These are phyloP conservation scores for Solenopsis invicta DNA, from an alignment of 1,140 invertebrate species.

Conservation along the genomic window DNA sequence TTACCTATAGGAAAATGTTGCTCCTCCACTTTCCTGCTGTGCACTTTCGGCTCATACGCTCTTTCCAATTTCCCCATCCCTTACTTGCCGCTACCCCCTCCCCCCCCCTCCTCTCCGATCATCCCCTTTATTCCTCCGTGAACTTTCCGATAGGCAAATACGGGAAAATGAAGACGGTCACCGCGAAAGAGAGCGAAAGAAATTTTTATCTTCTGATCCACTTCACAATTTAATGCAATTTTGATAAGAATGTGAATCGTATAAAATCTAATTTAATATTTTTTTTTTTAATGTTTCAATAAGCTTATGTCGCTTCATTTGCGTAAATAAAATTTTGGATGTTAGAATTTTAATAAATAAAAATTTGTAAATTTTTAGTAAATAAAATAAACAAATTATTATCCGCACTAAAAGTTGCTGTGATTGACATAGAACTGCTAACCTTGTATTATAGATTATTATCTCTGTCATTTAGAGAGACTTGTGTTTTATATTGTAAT, in stretches of 20 bases:
- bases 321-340: neutral
- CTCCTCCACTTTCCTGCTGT: constrained; percentile 51
- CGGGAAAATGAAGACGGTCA: neutral
- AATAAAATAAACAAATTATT: no score
- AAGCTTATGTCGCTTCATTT: neutral
- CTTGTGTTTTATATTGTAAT: constrained; percentile 3
- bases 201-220: neutral
- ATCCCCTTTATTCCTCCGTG: neutral
- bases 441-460: neutral
- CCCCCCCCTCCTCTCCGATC: neutral
- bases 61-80: constrained; percentile 45
- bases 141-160: neutral
- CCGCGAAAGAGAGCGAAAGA: neutral
- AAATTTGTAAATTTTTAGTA: no score
- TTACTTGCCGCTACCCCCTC: no score
- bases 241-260: neutral
- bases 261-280: neutral
- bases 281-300: neutral
- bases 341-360: neutral
- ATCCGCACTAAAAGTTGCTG: no score
- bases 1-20: constrained; percentile 65
- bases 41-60: constrained; percentile 38
- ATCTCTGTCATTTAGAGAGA: neutral
- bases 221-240: no score
- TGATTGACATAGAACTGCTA: no score